phyloP scores from a whole-genome alignment of 2,888 invertebrate genomes.

The Steinernema scapterisci region DNA sequence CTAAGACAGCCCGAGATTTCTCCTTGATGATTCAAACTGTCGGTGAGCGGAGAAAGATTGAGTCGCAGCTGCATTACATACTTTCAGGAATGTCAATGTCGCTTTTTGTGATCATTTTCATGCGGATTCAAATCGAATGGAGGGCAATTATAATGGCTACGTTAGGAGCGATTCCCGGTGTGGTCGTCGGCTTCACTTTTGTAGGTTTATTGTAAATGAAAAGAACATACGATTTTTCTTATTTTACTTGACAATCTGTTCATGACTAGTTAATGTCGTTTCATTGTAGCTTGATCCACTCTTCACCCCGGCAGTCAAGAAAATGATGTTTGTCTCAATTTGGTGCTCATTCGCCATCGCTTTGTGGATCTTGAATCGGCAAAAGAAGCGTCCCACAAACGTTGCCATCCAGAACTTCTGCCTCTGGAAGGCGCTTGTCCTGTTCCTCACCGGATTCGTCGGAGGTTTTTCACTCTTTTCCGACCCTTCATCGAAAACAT shows the following conservation, averaged over 20 bases:
- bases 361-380: slow-evolving; percentile 57
- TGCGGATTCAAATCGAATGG: slow-evolving; percentile 62
- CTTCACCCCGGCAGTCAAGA: slow-evolving; percentile 56
- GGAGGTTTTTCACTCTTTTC: slow-evolving; percentile 42
- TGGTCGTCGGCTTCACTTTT: slow-evolving; percentile 62
- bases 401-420: slow-evolving; percentile 39
- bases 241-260: too few species aligned
- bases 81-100: slow-evolving; percentile 65
- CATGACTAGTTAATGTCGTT: too few species aligned
- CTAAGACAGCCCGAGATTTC: slow-evolving; percentile 60
- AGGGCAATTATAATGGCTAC: slow-evolving; percentile 59
- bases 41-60: slow-evolving; percentile 39
- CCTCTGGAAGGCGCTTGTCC: slow-evolving; percentile 50
- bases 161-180: slow-evolving; percentile 63
- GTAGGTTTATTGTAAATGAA: slow-evolving; percentile 40
- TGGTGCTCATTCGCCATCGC: slow-evolving; percentile 65
- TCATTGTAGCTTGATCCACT: slow-evolving; percentile 49
- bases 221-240: too few species aligned
- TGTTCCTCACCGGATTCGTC: slow-evolving; percentile 54
- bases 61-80: not conserved
- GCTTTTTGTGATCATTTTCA: slow-evolving; percentile 64
- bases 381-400: slow-evolving; percentile 46
- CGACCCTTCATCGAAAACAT: slow-evolving; percentile 9
- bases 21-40: slow-evolving; percentile 61
- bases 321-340: slow-evolving; percentile 65